Evolutionary conservation across 2,113 vertebrate genomes (phyloP), one percentile per base, ranked within the genome.

Genomic region (Chionodraco myersi): DNA sequence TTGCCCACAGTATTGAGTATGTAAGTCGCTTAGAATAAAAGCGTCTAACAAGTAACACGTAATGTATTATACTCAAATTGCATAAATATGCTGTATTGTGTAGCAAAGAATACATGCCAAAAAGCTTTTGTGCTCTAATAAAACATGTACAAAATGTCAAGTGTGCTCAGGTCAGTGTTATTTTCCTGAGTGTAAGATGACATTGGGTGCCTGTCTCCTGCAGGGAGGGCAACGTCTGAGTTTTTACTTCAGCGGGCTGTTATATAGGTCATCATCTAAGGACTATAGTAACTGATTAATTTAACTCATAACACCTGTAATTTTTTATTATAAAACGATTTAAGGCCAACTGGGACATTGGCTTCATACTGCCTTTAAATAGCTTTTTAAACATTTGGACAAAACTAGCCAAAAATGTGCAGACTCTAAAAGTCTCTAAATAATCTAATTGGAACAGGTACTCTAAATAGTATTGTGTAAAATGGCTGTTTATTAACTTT

Each of bases 181-280:
- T 26, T 41, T 72, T 76, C 56, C 45, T 7, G 16, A 51, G 47
- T 64, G 62, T 57, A 78, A 72, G 63, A 59, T 30, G 16, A 60
- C 61, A 48, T 18, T 9, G 2, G 16, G 53, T 62, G 52, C 36
- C 16, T 73, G 69, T 11, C 34, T 58, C 62, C 14, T 54, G 64
- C 58, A n/a, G 59, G 16, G 58, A 53, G 47, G 52, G 21, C 48
- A 60, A 5, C 48, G 21, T 53, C 23, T 30, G 16, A 10, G 23
- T 23, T 13, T 57, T 49, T 49, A 36, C 57, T 59, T 34, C 62
- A 49, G 5, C 6, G 8, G 2, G 21, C 15, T 21, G 21, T 49
- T 48, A 58, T 34, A 8, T 61, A 41, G 41, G 54, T 86, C 36
- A 63, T 41, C 62, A 65, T 21, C 5, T 12, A 14, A 65, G 58